A percentile compares a stretch with the other conserved stretches of the same genome.
phyloP scores from a whole-genome alignment of 2,113 vertebrate species.

The Arothron firmamentum region DNA sequence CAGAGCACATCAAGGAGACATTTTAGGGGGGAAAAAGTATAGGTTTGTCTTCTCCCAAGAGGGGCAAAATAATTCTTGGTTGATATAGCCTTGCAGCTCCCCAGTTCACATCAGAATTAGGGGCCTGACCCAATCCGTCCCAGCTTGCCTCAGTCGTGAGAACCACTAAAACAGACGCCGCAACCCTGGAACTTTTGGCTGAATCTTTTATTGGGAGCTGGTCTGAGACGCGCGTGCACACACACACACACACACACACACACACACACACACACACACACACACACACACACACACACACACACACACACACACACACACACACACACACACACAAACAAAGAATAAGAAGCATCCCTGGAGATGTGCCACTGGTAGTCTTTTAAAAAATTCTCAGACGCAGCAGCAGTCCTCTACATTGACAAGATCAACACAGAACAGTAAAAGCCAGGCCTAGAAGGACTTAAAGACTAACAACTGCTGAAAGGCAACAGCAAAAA shows the following conservation, averaged over 20 bases:
- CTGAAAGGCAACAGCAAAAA: constrained; percentile 3
- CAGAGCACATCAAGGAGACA: background rate
- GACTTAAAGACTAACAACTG: background rate
- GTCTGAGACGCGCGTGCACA: constrained; percentile 11
- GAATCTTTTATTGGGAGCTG: constrained; percentile 58
- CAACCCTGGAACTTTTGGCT: constrained; percentile 59
- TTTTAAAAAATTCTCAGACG: constrained; percentile 54
- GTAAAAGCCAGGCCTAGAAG: too few relatives aligned
- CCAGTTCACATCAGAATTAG: constrained; percentile 43
- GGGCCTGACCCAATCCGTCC: constrained; percentile 34
- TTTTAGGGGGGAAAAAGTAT: background rate
- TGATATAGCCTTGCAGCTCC: constrained; percentile 17
- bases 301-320: constrained; percentile 11
- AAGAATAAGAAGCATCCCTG: constrained; percentile 40
- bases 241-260: constrained; percentile 1
- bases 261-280: constrained; percentile 12
- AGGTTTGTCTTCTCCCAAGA: constrained; percentile 16
- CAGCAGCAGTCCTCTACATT: constrained; percentile 41
- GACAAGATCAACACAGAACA: constrained; percentile 39
- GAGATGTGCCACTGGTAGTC: constrained; percentile 44
- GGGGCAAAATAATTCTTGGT: constrained; percentile 18
- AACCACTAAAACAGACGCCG: constrained; percentile 53
- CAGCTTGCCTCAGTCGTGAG: constrained; percentile 50
- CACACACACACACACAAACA: constrained; percentile 10
- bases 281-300: constrained; percentile 11